Percentiles rank a stretch among this genome's conserved stretches.
These are phyloP conservation scores for Albula goreensis DNA, from an alignment of 2,113 vertebrate species.

Conservation along the genomic window DNA sequence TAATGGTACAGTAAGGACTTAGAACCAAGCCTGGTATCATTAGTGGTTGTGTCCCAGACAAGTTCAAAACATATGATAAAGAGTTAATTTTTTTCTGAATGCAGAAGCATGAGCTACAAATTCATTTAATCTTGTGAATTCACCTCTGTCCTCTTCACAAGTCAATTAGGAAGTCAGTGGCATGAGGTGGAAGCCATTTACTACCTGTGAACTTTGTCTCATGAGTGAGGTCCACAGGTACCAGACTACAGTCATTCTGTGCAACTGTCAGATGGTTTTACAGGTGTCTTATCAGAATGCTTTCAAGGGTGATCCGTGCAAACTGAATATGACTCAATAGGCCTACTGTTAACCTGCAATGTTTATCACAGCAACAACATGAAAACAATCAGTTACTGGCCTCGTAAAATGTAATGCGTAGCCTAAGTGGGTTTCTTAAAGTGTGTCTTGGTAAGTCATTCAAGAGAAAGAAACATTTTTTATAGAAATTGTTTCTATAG, in stretches of 20 bases:
- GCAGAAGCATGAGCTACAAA: too few species aligned
- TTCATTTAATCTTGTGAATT: not conserved
- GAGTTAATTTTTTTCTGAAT: too few species aligned
- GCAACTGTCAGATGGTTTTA: not conserved
- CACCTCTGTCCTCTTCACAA: not conserved
- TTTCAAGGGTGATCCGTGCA: not conserved
- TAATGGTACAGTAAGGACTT: too few species aligned
- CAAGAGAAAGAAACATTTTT: not conserved
- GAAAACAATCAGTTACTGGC: not conserved
- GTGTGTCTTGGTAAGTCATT: not conserved
- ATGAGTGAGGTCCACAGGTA: not conserved
- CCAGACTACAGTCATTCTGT: not conserved
- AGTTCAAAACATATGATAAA: too few species aligned
- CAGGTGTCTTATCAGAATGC: not conserved
- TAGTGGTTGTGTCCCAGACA: too few species aligned
- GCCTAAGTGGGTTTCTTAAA: not conserved
- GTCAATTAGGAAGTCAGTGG: not conserved
- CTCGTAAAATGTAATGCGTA: constrained; percentile 4
- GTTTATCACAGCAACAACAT: not conserved
- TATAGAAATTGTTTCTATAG: not conserved
- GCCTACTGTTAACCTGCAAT: not conserved
- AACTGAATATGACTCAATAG: not conserved
- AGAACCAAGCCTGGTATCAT: too few species aligned
- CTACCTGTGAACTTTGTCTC: not conserved
- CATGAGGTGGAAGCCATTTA: not conserved